Conservation (phyloP, 35 echinoderm and acorn worm genomes). For the Lytechinus pictus region DNA sequence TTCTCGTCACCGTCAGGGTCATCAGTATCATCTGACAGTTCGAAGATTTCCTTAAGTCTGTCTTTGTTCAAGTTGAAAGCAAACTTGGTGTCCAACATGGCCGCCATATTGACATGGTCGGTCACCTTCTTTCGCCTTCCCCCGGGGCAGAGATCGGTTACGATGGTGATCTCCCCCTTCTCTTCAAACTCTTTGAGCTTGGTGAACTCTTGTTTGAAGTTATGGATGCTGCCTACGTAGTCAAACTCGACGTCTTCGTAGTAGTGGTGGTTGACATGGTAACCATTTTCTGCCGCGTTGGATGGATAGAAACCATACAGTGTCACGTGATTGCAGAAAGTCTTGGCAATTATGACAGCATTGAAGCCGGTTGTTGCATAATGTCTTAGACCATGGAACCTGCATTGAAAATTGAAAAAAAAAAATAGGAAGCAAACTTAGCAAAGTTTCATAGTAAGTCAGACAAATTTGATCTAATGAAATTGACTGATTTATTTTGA, state of each 20-base stretch:
- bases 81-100: background rate
- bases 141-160: constrained; percentile 43
- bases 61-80: background rate
- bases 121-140: background rate
- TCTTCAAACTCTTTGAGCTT: constrained; percentile 45
- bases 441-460: too few species aligned
- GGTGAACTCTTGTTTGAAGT: constrained; percentile 53
- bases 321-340: constrained; percentile 66
- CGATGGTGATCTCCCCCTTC: constrained; percentile 36
- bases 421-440: too few species aligned
- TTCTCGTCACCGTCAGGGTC: background rate
- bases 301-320: constrained; percentile 74
- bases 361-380: constrained; percentile 66
- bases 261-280: constrained; percentile 63
- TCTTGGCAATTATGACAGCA: constrained; percentile 53
- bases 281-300: constrained; percentile 32
- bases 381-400: constrained; percentile 46
- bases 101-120: background rate
- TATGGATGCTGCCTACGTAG: constrained; percentile 63
- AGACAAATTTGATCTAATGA: background rate
- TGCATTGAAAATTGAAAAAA: background rate
- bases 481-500: background rate
- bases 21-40: background rate
- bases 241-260: constrained; percentile 64
- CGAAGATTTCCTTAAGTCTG: background rate